A percentile compares a stretch with the other conserved stretches of the same genome.
phyloP scores from a whole-genome alignment of 2,888 invertebrate genomes.

The Adelphocoris suturalis region DNA sequence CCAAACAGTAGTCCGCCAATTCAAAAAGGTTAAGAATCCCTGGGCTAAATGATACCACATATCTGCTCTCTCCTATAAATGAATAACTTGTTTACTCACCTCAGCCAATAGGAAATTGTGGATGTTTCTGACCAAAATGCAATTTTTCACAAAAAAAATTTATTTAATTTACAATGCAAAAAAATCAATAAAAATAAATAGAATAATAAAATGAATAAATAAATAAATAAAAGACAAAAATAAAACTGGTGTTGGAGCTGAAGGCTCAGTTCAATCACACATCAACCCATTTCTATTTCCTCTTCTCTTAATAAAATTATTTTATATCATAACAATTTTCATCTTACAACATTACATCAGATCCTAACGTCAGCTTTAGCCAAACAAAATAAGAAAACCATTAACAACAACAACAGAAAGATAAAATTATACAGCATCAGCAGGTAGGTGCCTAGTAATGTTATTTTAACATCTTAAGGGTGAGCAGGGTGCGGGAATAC shows the following conservation, averaged over 20 bases:
- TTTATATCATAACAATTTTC: background rate
- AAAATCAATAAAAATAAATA: background rate
- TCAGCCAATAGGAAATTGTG: no score
- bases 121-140: background rate
- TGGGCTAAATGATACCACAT: no score
- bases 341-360: constrained; percentile 13
- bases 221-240: background rate
- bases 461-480: no score
- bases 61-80: no score
- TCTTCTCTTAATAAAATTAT: background rate
- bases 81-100: no score
- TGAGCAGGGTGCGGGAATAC: background rate
- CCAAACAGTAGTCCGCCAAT: no score
- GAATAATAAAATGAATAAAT: background rate
- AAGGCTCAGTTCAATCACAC: background rate
- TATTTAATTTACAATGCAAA: constrained; percentile 1
- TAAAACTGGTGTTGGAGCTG: constrained; percentile 13
- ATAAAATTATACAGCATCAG: background rate
- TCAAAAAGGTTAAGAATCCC: no score
- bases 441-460: no score
- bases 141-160: background rate
- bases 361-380: constrained; percentile 17
- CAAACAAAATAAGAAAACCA: constrained; percentile 12
- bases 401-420: background rate
- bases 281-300: background rate